Conservation (phyloP, 2,113 vertebrate genomes). For the Micronycteris hirsuta region DNA sequence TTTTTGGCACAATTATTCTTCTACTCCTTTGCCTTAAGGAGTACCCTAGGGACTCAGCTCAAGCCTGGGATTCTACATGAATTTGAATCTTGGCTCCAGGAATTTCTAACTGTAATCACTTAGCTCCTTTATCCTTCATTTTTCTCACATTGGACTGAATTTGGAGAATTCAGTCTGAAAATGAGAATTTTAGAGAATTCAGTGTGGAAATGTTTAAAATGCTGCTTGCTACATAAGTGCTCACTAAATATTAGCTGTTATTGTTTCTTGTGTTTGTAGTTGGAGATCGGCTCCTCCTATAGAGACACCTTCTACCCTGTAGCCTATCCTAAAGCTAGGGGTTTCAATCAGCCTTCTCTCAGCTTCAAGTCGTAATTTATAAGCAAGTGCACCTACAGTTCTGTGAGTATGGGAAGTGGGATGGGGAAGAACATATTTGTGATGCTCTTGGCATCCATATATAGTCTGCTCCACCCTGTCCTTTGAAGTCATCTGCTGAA, state of each 20-base stretch:
- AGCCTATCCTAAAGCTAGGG: neutral
- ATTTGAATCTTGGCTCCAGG: neutral
- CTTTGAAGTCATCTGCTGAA: neutral
- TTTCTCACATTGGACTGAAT: neutral
- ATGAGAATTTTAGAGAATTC: no score
- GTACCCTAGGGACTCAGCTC: neutral
- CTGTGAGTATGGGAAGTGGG: neutral
- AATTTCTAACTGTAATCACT: neutral
- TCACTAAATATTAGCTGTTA: neutral
- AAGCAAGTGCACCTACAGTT: neutral
- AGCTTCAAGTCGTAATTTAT: neutral
- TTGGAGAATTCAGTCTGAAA: neutral
- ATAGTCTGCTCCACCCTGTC: neutral
- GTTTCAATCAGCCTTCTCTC: neutral
- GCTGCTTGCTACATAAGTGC: neutral
- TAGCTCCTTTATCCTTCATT: neutral
- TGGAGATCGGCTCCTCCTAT: neutral
- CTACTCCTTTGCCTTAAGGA: neutral
- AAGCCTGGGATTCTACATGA: neutral
- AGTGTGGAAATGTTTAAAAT: neutral
- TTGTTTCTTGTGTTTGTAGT: neutral
- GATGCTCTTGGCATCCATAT: neutral
- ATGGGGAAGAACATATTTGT: neutral
- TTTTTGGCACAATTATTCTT: neutral
- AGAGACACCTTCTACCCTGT: neutral